These are phyloP conservation scores for Microtus ochrogaster DNA, from an alignment of 2,113 vertebrate genomes.

Conservation along the genomic window DNA sequence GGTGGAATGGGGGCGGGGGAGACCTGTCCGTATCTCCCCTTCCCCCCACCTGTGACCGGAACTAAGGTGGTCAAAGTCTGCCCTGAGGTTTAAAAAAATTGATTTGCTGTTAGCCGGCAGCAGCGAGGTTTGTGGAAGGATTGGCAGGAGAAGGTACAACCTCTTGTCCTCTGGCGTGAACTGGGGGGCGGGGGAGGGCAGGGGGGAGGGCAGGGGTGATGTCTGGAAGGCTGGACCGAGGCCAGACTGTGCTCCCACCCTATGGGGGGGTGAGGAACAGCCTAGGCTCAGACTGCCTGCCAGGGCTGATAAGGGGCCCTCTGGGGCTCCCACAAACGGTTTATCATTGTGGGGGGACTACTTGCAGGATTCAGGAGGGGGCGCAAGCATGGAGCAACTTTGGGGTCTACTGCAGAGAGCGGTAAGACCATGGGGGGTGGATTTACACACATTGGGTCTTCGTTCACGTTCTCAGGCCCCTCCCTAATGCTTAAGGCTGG, in stretches of 20 bases:
- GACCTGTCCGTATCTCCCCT: neutral
- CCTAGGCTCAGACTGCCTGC: conserved; percentile 66
- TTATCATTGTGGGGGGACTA: conserved; percentile 58
- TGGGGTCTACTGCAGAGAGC: conserved; percentile 72
- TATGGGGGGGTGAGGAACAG: neutral
- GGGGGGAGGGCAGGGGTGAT: conserved; percentile 46
- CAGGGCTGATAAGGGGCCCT: conserved; percentile 77
- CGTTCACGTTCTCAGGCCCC: neutral
- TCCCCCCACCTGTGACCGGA: conserved; percentile 85
- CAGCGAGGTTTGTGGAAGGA: neutral
- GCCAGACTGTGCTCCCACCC: conserved; percentile 52
- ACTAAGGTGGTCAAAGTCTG: conserved; percentile 87
- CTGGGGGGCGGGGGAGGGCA: no score
- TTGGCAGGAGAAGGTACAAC: conserved; percentile 80
- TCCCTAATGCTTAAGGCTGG: neutral
- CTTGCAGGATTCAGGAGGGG: conserved; percentile 56
- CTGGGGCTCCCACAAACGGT: conserved; percentile 76
- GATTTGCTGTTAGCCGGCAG: conserved; percentile 85
- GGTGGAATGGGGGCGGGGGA: neutral
- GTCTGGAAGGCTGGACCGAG: conserved; percentile 86
- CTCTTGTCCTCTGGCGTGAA: conserved; percentile 80
- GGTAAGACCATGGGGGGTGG: conserved; percentile 68
- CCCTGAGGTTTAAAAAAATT: conserved; percentile 81
- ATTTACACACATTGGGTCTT: neutral
- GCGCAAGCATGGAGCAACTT: conserved; percentile 72